Evolutionary conservation across 2,113 vertebrate species (phyloP).

Genomic region (Poeciliopsis turrubarensis): DNA sequence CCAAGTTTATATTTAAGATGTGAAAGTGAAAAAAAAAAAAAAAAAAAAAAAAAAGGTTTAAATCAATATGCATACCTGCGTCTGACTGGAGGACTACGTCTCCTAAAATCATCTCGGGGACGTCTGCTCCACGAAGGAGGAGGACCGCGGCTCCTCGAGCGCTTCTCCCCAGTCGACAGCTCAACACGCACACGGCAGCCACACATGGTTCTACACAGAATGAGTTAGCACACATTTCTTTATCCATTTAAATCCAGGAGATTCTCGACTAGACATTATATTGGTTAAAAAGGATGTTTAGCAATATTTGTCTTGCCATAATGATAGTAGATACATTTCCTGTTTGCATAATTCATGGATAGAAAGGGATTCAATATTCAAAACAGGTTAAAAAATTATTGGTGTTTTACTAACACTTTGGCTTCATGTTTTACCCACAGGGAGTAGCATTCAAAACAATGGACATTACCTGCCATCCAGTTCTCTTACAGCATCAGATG

Average conservation of each 20-base stretch:
- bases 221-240: neutral
- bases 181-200: constrained; percentile 94
- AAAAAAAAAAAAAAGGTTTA: neutral
- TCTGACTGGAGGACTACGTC: constrained; percentile 88
- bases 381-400: too few relatives aligned
- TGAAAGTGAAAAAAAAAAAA: neutral
- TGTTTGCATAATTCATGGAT: too few relatives aligned
- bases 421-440: too few relatives aligned
- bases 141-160: constrained; percentile 92
- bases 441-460: neutral
- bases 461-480: constrained; percentile 92
- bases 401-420: too few relatives aligned
- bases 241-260: neutral
- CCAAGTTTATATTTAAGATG: too few relatives aligned
- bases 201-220: constrained; percentile 84
- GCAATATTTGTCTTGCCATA: too few relatives aligned
- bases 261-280: neutral
- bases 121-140: constrained; percentile 93
- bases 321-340: too few relatives aligned
- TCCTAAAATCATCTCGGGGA: constrained; percentile 90
- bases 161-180: constrained; percentile 94
- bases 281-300: neutral
- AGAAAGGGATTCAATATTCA: too few relatives aligned
- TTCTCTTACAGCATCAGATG: constrained; percentile 96
- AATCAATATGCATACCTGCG: constrained; percentile 83